Conservation (phyloP, 1,140 invertebrate genomes). For the Microvelia longipes region DNA sequence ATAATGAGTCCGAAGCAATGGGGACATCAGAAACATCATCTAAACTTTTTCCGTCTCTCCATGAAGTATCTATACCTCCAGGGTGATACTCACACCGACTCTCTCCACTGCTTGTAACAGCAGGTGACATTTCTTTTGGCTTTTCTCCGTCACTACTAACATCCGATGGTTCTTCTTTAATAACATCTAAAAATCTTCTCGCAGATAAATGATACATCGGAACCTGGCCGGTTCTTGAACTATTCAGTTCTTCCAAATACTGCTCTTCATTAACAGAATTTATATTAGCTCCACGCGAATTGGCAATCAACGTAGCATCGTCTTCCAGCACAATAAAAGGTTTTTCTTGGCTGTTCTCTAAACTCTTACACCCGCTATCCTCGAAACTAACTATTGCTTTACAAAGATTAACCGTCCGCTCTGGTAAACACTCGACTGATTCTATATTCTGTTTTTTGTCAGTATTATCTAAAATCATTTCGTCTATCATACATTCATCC, state of each 20-base stretch:
- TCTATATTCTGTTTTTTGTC: neutral
- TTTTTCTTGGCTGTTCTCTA: neutral
- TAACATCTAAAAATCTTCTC: constrained; percentile 22
- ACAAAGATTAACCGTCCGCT: neutral
- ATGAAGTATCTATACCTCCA: constrained; percentile 17
- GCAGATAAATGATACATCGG: constrained; percentile 15
- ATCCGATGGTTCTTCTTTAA: constrained; percentile 24
- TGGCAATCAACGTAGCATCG: constrained; percentile 7
- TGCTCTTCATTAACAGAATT: neutral
- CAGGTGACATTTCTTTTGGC: neutral
- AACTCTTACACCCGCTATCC: neutral
- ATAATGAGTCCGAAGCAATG: constrained; percentile 12
- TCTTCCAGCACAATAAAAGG: constrained; percentile 6
- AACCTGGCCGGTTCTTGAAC: constrained; percentile 8
- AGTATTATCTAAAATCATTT: neutral
- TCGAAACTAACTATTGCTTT: neutral
- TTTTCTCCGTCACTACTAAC: constrained; percentile 18
- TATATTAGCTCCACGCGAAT: neutral
- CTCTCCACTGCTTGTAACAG: constrained; percentile 6
- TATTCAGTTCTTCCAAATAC: constrained; percentile 11
- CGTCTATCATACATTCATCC: neutral
- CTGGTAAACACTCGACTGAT: neutral
- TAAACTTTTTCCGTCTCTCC: constrained; percentile 16
- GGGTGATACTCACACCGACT: constrained; percentile 9
- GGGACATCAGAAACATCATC: constrained; percentile 17